These are phyloP conservation scores for Rhingia campestris DNA, from an alignment of 2,888 invertebrate genomes.

Conservation along the genomic window DNA sequence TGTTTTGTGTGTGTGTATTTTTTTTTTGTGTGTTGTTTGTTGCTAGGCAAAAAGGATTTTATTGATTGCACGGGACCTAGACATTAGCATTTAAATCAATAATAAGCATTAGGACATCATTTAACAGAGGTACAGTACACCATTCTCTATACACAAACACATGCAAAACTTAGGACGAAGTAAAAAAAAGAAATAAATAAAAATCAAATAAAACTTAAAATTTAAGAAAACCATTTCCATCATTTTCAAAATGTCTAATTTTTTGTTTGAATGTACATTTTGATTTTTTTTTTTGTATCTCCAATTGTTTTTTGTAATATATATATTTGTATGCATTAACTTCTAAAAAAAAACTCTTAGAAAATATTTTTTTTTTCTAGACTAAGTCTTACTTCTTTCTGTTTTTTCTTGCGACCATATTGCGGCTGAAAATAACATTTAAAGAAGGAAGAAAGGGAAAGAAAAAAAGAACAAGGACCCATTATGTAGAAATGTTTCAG, in stretches of 20 bases:
- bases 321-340: slow-evolving; percentile 47
- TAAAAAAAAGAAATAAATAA: slow-evolving; percentile 14
- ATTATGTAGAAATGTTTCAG: slow-evolving; percentile 75
- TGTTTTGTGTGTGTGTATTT: neutral
- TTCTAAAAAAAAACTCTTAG: slow-evolving; percentile 59
- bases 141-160: slow-evolving; percentile 11
- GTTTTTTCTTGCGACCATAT: slow-evolving; percentile 98
- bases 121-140: slow-evolving; percentile 8
- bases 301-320: slow-evolving; percentile 20
- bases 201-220: slow-evolving; percentile 29
- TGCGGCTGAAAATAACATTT: slow-evolving; percentile 83
- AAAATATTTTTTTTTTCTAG: slow-evolving; percentile 74
- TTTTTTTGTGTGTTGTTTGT: slow-evolving; percentile 2
- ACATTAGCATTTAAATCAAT: slow-evolving; percentile 34
- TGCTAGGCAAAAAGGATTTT: slow-evolving; percentile 36
- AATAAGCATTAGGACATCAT: slow-evolving; percentile 29
- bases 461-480: slow-evolving; percentile 74
- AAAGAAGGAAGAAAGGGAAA: slow-evolving; percentile 67
- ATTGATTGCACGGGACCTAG: slow-evolving; percentile 43
- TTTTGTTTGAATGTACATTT: slow-evolving; percentile 58
- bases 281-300: slow-evolving; percentile 40
- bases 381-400: slow-evolving; percentile 96
- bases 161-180: slow-evolving; percentile 49
- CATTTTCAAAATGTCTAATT: slow-evolving; percentile 49
- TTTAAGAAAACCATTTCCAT: slow-evolving; percentile 14